Base-by-base conservation (phyloP, 2,797 vertebrate genomes). In the Borostomias antarcticus region DNA sequence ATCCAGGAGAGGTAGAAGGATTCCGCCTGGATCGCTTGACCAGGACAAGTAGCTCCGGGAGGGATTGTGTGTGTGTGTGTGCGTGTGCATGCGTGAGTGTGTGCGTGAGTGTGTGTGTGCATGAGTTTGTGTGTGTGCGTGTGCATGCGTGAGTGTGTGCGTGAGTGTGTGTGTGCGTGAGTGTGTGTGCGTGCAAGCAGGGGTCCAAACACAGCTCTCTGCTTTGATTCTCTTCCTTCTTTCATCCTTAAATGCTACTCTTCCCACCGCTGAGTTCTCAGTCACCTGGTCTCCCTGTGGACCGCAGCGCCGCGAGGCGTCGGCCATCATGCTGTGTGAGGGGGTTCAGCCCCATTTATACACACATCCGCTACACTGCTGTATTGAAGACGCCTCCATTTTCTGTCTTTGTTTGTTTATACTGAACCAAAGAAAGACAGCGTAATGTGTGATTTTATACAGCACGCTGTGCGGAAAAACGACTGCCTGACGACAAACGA, bases 1-100 rank as follows among this genome's bases (percentile, higher is more conserved):
- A n/a, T n/a, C n/a, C n/a, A 45, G 40, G n/a, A 4, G 1, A 45
- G 7, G 37, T 11, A 40, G 4, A 67, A 70, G 43, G 43, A 21
- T 69, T 72, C 69, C 53, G 26, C 29, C 19, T 17, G 52, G 66
- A 70, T 73, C 30, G 56, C 69, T 63, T 51, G 47, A 70, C 73
- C 78, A 23, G 66, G 58, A 77, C 70, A 75, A 70, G 79, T 73
- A 70, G 53, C 72, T 84, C 84, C 81, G 75, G 60, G 62, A 67
- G 80, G 76, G 81, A 80, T 72, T 69, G 76, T 50, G 30, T 69
- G 54, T 72, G 65, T 73, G 50, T 54, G 59, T 47, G 66, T 73
- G 56, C 66, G 69, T 71, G 72, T 28, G n/a, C n/a, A n/a, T n/a
- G n/a, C 81, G 75, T 58, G 62, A 67, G 80, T 75, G 81, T 79